Evolutionary conservation across 2,888 invertebrate genomes (phyloP), one percentile per base, ranked within the genome.

Genomic region (Sphecodes monilicornis): DNA sequence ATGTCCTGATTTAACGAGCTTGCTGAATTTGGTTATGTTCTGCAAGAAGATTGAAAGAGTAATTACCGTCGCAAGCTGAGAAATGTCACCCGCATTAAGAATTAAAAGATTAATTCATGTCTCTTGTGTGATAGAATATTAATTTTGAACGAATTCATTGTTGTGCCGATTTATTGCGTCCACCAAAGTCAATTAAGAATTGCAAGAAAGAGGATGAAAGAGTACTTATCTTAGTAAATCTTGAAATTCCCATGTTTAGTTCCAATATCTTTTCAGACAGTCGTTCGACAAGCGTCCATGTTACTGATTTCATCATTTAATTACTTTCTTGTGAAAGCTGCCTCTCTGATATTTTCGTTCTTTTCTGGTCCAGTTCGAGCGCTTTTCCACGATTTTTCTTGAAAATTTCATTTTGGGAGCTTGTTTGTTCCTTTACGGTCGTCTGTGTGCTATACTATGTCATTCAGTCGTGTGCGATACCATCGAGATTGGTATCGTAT

Each of bases 261-360:
- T n/a, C n/a, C n/a, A n/a, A n/a, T n/a, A n/a, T n/a, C n/a, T n/a
- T n/a, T 66, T 66, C 16, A 22, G 32, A 32, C 29, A 36, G 22
- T 32, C 36, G 3, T 22, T 36, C 22, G 22, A 36, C 36, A 66
- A 10, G 32, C 18, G 66, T 66, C 18, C 36, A 36, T 66, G 36
- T 36, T 66, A 66, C 36, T 36, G 66, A 66, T 36, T 66, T 36
- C 22, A 10, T 18, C 22, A 66, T 36, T 66, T 66, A 66, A 66
- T 66, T 22, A 66, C 66, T 66, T 32, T 66, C 36, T 66, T 36
- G 36, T 18, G 11, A 66, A 36, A 18, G 32, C 11, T 11, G 36
- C 18, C 66, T 36, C 66, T 66, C 36, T 36, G 66, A 66, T 66
- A 36, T 36, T 66, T 66, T 36, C 66, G 36, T 66, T 32, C 66